Evolutionary conservation across 2,797 vertebrate genomes (phyloP), one percentile per base, ranked within the genome.

Genomic region (Clarias platycephalus): DNA sequence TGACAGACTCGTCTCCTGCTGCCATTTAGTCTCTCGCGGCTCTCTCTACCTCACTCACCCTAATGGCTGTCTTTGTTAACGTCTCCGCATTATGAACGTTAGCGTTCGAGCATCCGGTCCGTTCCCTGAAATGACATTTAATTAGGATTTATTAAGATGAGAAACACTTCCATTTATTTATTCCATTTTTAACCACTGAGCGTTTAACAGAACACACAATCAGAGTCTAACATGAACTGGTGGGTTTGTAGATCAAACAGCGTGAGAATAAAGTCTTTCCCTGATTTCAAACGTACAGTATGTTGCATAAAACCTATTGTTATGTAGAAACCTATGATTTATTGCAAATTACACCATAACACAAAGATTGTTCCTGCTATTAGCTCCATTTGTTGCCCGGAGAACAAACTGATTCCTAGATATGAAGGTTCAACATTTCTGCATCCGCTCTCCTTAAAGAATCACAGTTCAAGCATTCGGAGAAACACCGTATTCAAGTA

Each of bases 1-100:
- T 5, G 67, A 77, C 72, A 57, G 44, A 64, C 22, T 49, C 28
- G 0, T 81, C 62, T 60, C 80, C 75, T 77, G 71, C 44, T 76
- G 57, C 63, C 26, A 77, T 87, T 74, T 57, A 60, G 66, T 83
- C 76, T 1, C 71, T 1, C 71, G 18, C 71, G 12, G 72, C 83
- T 83, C 66, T 62, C 71, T 87, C 85, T 87, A 84, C 70, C 86
- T 87, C 85, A 81, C 53, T 83, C 68, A 49, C 84, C 77, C 66
- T 83, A 84, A 87, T 87, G 44, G 83, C 75, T 67, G 60, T 82
- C 78, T 86, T 85, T 85, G 83, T 88, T 68, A 80, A 78, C 71
- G n/a, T 64, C 70, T 71, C 71, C 3, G 75, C 67, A 26, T 49
- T 22, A 60, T 66, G 64, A 85, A 78, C 62, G 34, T 57, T 82